Base-by-base conservation (phyloP, 2,797 vertebrate species). In the Bovichtus diacanthus region DNA sequence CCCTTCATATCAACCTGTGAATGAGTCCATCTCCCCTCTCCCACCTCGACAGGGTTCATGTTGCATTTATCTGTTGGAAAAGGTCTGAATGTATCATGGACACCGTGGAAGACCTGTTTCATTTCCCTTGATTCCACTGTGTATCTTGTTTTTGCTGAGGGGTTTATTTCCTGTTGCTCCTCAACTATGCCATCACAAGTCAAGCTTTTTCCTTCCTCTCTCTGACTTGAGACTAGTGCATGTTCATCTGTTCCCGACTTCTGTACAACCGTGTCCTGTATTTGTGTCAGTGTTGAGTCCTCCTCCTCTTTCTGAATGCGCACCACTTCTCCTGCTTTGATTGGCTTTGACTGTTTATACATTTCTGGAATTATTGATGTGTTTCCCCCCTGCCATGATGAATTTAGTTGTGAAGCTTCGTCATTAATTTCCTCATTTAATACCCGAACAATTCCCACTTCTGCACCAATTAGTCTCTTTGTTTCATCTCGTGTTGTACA, bases 1-100 rank as follows among this genome's bases (percentile, higher is more conserved):
- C 76, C 83, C 61, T 76, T 80, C 27, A 31, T 25, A 27, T 78
- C 46, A 0, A 70, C 65, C 62, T 49, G 49, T 38, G 54, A 74
- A 54, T 71, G 63, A 47, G 7, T 64, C 80, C 55, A 73, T 83
- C 62, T 81, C 53, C 9, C 16, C 65, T 81, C 74, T 9, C 50
- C 36, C 55, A 13, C 75, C 62, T 87, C 81, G 1, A 6, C 1
- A 0, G 36, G 43, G 9, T 69, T 54, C 50, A 27, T 49, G 23
- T 55, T 63, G 70, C 18, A 63, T 79, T 70, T 67, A 64, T 88
- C 68, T 56, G 21, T 31, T 46, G 50, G 27, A 72, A 53, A 41
- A 66, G 77, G 10, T 66, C 67, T 71, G 27, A 60, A 34, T 66
- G 49, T 41, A 12, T 85, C 23, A 2, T 4, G 36, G 13, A 75